phyloP scores from a whole-genome alignment of 2,113 vertebrate genomes.

The Mesembrinibis cayennensis region DNA sequence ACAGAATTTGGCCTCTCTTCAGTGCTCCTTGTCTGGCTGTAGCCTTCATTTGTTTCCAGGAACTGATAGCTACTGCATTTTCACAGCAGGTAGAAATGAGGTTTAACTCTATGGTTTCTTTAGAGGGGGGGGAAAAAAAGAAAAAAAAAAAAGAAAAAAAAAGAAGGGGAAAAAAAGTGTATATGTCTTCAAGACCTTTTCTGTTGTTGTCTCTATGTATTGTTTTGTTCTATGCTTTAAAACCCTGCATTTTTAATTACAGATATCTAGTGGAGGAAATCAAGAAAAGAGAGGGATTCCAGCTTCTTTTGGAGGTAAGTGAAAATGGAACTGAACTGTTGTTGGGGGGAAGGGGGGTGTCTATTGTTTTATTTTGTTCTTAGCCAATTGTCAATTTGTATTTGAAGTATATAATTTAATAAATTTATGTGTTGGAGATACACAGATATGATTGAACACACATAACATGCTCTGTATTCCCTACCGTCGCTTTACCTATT shows the following conservation, averaged over 20 bases:
- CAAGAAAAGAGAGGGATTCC: conserved; percentile 81
- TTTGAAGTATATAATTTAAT: background rate
- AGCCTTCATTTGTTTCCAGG: background rate
- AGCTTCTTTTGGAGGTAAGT: conserved; percentile 78
- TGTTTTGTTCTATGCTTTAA: background rate
- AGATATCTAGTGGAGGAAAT: conserved; percentile 82
- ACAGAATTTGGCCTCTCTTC: conserved; percentile 6
- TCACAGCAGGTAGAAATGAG: conserved; percentile 39
- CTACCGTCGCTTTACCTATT: background rate
- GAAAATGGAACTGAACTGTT: background rate
- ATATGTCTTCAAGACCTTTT: background rate
- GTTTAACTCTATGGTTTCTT: background rate
- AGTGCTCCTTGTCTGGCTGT: background rate
- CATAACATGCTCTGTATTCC: background rate
- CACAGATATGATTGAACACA: background rate
- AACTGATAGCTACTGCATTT: conserved; percentile 15
- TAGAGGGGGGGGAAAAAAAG: rapidly evolving
- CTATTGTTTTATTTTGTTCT: background rate
- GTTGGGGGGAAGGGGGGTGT: no score
- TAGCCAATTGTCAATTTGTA: background rate
- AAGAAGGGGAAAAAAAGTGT: background rate
- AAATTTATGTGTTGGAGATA: background rate
- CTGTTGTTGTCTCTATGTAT: background rate
- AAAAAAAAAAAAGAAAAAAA: no score
- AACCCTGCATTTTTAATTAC: conserved; percentile 34